phyloP scores from a whole-genome alignment of 2,888 invertebrate genomes.

The Stomorhina lunata region DNA sequence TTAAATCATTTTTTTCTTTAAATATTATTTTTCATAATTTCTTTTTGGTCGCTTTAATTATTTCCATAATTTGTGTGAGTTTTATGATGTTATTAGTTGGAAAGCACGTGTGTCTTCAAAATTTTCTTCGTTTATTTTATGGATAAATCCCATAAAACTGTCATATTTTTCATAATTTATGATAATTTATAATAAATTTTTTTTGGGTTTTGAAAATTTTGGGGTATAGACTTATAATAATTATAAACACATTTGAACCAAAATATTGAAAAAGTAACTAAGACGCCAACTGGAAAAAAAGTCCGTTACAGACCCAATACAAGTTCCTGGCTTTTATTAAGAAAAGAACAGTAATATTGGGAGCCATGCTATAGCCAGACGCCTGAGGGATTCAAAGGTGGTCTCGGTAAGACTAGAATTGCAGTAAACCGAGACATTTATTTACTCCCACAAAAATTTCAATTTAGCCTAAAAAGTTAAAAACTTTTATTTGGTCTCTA shows the following conservation, averaged over 20 bases:
- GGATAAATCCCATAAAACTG: constrained; percentile 53
- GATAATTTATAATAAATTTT: constrained; percentile 49
- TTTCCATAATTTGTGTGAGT: constrained; percentile 56
- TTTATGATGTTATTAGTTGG: constrained; percentile 57
- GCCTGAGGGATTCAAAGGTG: background rate
- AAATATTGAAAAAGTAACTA: background rate
- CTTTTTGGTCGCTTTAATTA: background rate
- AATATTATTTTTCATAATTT: background rate
- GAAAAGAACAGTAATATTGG: constrained; percentile 9
- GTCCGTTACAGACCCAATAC: background rate
- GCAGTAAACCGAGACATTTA: background rate
- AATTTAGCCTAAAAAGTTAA: too few species aligned
- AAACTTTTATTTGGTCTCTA: too few species aligned
- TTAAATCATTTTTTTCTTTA: constrained; percentile 3
- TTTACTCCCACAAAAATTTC: too few species aligned
- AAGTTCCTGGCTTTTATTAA: background rate
- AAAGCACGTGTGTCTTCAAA: constrained; percentile 57
- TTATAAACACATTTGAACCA: background rate
- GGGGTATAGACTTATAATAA: background rate
- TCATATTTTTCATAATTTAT: constrained; percentile 61
- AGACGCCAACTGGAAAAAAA: constrained; percentile 11
- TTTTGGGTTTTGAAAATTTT: background rate
- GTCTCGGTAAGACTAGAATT: too few species aligned
- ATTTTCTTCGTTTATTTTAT: constrained; percentile 34
- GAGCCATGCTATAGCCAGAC: constrained; percentile 23